Percentiles rank a stretch among this genome's conserved stretches.
phyloP scores from a whole-genome alignment of 1,140 invertebrate genomes.

The Rhopalosiphum padi region DNA sequence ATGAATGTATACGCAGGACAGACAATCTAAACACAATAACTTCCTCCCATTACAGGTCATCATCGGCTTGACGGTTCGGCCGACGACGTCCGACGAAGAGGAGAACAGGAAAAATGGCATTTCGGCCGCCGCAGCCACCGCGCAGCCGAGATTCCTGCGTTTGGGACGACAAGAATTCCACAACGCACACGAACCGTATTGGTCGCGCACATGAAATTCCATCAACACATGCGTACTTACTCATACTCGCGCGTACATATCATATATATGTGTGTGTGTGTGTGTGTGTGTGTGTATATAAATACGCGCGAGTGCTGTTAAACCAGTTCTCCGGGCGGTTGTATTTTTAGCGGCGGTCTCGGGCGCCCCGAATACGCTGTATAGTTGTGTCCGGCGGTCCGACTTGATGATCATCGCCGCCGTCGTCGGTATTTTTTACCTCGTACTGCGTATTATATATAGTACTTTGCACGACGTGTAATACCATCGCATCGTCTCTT shows the following conservation, averaged over 20 bases:
- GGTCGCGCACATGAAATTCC: background rate
- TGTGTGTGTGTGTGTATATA: background rate
- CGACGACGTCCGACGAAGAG: too few relatives aligned
- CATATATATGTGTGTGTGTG: background rate
- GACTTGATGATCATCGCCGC: background rate
- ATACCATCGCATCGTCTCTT: background rate
- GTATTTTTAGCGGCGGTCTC: constrained; percentile 29
- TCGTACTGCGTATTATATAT: too few relatives aligned
- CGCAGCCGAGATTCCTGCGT: background rate
- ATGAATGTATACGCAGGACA: too few relatives aligned
- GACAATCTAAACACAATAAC: too few relatives aligned
- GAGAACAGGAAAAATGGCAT: background rate
- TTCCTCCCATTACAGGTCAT: too few relatives aligned
- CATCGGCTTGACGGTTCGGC: too few relatives aligned
- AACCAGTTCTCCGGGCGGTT: constrained; percentile 37
- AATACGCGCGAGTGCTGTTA: background rate
- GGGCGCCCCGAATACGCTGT: background rate
- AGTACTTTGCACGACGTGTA: background rate
- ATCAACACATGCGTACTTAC: background rate
- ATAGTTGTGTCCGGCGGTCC: background rate
- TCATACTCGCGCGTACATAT: background rate
- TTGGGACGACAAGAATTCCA: background rate
- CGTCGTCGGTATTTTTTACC: background rate
- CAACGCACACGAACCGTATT: background rate
- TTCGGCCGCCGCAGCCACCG: background rate